Evolutionary conservation across 1,140 invertebrate genomes (phyloP).

Genomic region (Brachionus rubens): DNA sequence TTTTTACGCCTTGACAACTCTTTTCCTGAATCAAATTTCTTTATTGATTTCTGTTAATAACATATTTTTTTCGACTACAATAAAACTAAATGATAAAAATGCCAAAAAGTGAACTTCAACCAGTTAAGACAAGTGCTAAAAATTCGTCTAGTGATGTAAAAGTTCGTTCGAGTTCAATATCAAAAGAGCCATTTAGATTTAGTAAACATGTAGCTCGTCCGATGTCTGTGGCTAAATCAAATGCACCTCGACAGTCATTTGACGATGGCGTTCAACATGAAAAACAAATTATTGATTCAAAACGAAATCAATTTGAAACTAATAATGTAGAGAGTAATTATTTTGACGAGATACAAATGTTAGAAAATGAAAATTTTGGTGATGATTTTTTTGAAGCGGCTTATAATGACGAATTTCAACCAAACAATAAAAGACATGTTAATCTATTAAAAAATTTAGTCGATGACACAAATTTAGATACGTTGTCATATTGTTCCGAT

Average conservation of each 20-base stretch:
- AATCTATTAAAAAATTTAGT: slow-evolving; percentile 2
- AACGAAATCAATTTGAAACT: not conserved
- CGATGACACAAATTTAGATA: slow-evolving; percentile 11
- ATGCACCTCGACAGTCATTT: not conserved
- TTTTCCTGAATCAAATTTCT: not conserved
- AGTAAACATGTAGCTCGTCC: slow-evolving; percentile 25
- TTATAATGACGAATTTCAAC: not conserved
- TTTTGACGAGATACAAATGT: too few relatives aligned
- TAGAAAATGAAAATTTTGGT: not conserved
- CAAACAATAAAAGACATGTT: not conserved
- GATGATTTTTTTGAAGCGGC: slow-evolving; percentile 7
- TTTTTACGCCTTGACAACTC: not conserved
- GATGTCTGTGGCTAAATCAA: slow-evolving; percentile 18
- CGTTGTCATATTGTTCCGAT: slow-evolving; percentile 28
- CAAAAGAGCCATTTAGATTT: slow-evolving; percentile 29
- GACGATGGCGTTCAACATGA: not conserved
- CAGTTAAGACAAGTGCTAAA: not conserved
- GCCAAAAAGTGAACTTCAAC: not conserved
- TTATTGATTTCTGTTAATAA: not conserved
- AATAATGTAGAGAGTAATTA: not conserved
- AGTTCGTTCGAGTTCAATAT: slow-evolving; percentile 19
- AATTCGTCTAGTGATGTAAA: not conserved
- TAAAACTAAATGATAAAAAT: not conserved
- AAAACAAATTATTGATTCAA: not conserved
- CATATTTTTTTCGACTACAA: not conserved